Evolutionary conservation across 1,140 invertebrate species (phyloP).

Genomic region (Drosophila erecta): DNA sequence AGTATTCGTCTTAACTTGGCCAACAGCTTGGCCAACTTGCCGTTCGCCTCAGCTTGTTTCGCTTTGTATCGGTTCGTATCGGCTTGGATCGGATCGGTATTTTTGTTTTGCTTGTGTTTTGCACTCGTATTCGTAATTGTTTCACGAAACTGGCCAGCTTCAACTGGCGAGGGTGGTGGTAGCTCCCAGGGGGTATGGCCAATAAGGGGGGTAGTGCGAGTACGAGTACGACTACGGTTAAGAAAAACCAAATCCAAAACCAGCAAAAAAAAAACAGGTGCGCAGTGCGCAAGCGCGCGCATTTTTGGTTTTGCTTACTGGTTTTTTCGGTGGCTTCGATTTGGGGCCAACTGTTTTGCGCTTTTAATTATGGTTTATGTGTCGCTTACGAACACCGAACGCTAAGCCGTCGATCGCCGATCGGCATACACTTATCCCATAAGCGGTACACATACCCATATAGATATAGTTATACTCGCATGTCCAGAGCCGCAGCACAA

Average conservation of each 20-base stretch:
- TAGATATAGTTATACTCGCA: not conserved
- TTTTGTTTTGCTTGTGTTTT: constrained; percentile 40
- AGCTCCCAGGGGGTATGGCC: not conserved
- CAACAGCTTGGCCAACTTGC: constrained; percentile 53
- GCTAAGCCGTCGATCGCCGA: constrained; percentile 33
- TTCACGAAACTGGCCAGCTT: constrained; percentile 72
- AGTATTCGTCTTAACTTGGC: constrained; percentile 36
- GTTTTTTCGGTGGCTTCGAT: constrained; percentile 51
- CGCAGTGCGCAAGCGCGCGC: constrained; percentile 57
- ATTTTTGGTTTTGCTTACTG: constrained; percentile 59
- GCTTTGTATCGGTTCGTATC: constrained; percentile 9
- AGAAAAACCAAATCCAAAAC: not conserved
- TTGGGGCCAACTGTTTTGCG: constrained; percentile 71
- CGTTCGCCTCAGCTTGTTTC: constrained; percentile 36
- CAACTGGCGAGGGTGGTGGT: constrained; percentile 6
- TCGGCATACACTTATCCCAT: constrained; percentile 47
- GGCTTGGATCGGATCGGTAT: constrained; percentile 4
- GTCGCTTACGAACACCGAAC: constrained; percentile 40
- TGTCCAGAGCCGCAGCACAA: constrained; percentile 38
- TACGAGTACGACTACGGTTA: not conserved
- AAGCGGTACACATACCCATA: constrained; percentile 20
- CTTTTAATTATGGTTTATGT: constrained; percentile 77
- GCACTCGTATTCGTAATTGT: constrained; percentile 70
- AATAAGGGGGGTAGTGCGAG: not conserved
- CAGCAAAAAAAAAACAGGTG: constrained; percentile 60